These are phyloP conservation scores for Ophiothrix spiculata DNA, from an alignment of 35 echinoderm and acorn worm species.

Conservation along the genomic window DNA sequence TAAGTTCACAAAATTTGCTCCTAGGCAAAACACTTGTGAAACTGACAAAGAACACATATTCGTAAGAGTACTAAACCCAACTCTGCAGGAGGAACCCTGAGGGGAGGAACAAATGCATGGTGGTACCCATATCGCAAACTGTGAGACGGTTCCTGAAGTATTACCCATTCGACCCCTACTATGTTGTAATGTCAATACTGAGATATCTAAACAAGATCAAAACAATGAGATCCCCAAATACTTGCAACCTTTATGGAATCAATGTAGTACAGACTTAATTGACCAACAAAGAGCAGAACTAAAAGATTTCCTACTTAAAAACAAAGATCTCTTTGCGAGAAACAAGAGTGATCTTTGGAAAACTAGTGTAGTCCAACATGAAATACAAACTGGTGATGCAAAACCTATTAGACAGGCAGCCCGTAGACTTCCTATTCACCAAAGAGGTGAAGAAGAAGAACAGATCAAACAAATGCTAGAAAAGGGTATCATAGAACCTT, in stretches of 20 bases:
- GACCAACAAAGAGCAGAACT: neutral
- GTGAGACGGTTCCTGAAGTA: neutral
- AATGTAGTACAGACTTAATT: neutral
- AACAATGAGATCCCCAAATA: too few species aligned
- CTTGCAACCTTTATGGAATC: too few species aligned
- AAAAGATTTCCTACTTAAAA: neutral
- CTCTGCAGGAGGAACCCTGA: too few species aligned
- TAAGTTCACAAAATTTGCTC: neutral
- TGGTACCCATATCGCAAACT: neutral
- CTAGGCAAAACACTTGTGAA: neutral
- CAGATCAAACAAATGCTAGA: slow-evolving; percentile 49
- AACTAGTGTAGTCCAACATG: slow-evolving; percentile 35
- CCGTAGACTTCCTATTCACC: slow-evolving; percentile 36
- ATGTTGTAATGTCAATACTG: neutral
- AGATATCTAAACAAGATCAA: neutral
- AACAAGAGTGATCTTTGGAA: slow-evolving; percentile 23
- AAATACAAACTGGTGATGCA: slow-evolving; percentile 42
- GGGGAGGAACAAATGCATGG: neutral
- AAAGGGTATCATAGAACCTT: slow-evolving; percentile 32
- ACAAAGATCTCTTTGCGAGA: neutral
- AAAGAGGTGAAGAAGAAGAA: slow-evolving; percentile 42
- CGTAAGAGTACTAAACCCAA: neutral
- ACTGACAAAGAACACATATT: neutral
- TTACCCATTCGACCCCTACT: neutral
- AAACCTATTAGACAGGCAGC: slow-evolving; percentile 36